phyloP scores from a whole-genome alignment of 2,888 invertebrate genomes.

The Zygothrica quintamaculata region DNA sequence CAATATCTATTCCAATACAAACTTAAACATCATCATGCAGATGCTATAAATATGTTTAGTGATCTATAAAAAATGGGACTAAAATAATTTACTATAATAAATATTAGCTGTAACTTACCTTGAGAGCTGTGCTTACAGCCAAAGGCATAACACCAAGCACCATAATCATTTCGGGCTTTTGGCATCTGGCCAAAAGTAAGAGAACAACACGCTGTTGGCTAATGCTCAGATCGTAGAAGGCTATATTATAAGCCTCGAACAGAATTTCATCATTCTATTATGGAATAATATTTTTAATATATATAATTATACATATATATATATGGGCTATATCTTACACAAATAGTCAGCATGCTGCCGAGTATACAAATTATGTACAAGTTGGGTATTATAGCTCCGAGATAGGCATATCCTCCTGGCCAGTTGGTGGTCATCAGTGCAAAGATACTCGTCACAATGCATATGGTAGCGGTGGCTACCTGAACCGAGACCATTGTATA shows the following conservation, averaged over 20 bases:
- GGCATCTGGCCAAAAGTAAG: conserved; percentile 56
- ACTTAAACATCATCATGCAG: conserved; percentile 63
- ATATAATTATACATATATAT: too few relatives aligned
- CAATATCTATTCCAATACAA: conserved; percentile 51
- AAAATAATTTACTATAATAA: not conserved
- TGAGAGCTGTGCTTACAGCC: conserved; percentile 56
- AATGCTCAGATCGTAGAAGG: conserved; percentile 47
- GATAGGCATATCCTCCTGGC: conserved; percentile 60
- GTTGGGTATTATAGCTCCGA: conserved; percentile 37
- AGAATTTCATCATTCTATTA: conserved; percentile 54
- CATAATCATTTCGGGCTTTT: conserved; percentile 29
- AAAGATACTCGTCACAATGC: conserved; percentile 62
- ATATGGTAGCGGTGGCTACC: conserved; percentile 45
- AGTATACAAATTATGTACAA: conserved; percentile 70
- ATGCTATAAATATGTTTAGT: conserved; percentile 58
- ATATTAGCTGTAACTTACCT: conserved; percentile 25
- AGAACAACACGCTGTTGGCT: conserved; percentile 44
- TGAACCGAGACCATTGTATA: conserved; percentile 52
- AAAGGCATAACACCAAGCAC: conserved; percentile 55
- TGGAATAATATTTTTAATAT: not conserved
- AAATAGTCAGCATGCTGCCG: conserved; percentile 61
- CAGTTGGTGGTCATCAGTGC: conserved; percentile 56
- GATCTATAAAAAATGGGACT: conserved; percentile 18
- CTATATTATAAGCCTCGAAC: conserved; percentile 59
- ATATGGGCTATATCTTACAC: too few relatives aligned